Evolutionary conservation across 2,888 invertebrate genomes (phyloP).

Genomic region (Chymomyza procnemis): DNA sequence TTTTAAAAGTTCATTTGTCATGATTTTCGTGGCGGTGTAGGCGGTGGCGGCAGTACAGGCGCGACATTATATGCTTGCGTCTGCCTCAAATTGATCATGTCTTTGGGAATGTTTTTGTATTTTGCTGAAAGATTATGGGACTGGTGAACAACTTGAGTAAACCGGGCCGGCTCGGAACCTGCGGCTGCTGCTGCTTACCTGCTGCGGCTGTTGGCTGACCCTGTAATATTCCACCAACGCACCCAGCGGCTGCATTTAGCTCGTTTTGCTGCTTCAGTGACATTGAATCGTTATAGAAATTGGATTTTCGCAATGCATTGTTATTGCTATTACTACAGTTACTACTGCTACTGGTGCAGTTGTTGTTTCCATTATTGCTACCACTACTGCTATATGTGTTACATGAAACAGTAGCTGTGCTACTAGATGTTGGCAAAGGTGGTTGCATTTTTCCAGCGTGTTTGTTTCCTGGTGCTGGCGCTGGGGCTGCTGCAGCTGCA

Average conservation of each 20-base stretch:
- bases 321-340: slow-evolving; percentile 40
- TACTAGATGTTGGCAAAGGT: slow-evolving; percentile 55
- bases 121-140: slow-evolving; percentile 78
- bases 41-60: slow-evolving; percentile 72
- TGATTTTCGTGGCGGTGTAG: slow-evolving; percentile 79
- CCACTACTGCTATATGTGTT: slow-evolving; percentile 21
- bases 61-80: not conserved
- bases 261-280: slow-evolving; percentile 36
- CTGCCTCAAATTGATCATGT: slow-evolving; percentile 65
- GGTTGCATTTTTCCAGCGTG: slow-evolving; percentile 52
- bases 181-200: slow-evolving; percentile 60
- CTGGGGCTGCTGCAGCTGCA: slow-evolving; percentile 7
- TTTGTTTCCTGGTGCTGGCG: slow-evolving; percentile 35
- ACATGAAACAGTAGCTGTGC: not conserved
- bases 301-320: slow-evolving; percentile 49
- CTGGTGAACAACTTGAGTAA: slow-evolving; percentile 77
- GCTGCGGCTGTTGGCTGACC: slow-evolving; percentile 38
- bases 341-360: slow-evolving; percentile 41
- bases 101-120: slow-evolving; percentile 80
- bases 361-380: slow-evolving; percentile 20
- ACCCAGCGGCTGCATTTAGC: not conserved
- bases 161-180: slow-evolving; percentile 73
- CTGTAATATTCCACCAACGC: not conserved
- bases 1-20: slow-evolving; percentile 78
- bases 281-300: slow-evolving; percentile 51